A percentile compares a stretch with the other conserved stretches of the same genome.
phyloP scores from a whole-genome alignment of 2,113 vertebrate genomes.

The Geococcyx californianus region DNA sequence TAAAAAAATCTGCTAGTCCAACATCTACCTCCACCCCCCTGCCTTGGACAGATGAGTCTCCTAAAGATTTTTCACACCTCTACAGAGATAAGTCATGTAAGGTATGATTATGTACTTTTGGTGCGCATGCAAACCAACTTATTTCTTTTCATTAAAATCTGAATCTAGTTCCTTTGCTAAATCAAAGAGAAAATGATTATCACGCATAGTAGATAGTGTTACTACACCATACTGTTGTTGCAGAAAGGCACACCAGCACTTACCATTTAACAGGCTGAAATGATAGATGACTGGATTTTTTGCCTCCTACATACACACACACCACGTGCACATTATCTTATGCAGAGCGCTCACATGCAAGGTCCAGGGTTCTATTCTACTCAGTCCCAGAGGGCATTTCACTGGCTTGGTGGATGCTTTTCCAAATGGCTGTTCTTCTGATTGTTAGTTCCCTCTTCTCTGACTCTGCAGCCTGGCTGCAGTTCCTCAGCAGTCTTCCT shows the following conservation, averaged over 20 bases:
- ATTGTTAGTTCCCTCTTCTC: neutral
- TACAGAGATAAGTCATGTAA: neutral
- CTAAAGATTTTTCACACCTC: neutral
- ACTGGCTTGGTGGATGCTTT: neutral
- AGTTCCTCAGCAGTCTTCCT: neutral
- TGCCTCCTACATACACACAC: accelerated
- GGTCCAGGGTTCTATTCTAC: neutral
- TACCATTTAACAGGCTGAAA: neutral
- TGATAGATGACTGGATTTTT: neutral
- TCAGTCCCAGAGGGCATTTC: neutral
- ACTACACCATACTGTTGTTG: neutral
- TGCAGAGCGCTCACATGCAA: neutral
- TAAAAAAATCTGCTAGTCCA: neutral
- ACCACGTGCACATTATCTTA: neutral
- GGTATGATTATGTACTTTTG: neutral
- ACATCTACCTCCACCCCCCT: accelerated
- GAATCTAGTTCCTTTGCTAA: neutral
- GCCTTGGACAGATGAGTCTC: neutral
- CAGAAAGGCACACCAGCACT: neutral
- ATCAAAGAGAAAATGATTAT: neutral
- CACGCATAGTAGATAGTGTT: neutral
- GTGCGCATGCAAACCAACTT: neutral
- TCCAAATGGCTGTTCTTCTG: neutral
- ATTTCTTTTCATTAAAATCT: neutral
- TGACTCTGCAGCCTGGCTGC: neutral